Evolutionary conservation across 2,113 vertebrate genomes (phyloP).

Genomic region (Saguinus midas): DNA sequence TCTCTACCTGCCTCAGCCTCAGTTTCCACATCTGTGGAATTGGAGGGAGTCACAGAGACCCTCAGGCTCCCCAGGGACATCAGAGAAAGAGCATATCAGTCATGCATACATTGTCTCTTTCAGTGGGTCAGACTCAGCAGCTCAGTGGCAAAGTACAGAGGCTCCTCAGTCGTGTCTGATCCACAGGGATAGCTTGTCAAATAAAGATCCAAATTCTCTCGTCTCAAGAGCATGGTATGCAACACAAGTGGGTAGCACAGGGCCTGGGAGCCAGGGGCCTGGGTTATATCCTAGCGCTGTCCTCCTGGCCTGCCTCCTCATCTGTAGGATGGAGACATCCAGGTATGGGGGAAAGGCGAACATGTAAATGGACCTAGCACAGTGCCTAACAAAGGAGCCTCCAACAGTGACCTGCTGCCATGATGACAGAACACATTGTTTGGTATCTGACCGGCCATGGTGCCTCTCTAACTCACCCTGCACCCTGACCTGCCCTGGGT

Average conservation of each 20-base stretch:
- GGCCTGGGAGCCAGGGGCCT: too few relatives aligned
- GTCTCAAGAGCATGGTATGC: rapidly evolving
- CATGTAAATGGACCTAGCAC: rapidly evolving
- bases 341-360: rapidly evolving
- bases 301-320: rapidly evolving
- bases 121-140: neutral
- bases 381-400: neutral
- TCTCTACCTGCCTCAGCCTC: neutral
- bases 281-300: rapidly evolving
- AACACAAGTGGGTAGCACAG: rapidly evolving
- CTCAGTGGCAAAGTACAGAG: neutral
- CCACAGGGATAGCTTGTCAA: neutral
- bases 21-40: neutral
- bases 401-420: neutral
- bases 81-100: rapidly evolving
- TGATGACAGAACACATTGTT: rapidly evolving
- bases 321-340: rapidly evolving
- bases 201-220: neutral
- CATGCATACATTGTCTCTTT: rapidly evolving
- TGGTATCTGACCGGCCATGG: rapidly evolving
- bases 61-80: rapidly evolving
- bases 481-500: too few relatives aligned
- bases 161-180: too few relatives aligned
- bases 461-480: rapidly evolving
- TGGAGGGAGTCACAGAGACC: neutral